Evolutionary conservation across 1,140 invertebrate genomes (phyloP), one percentile per base, ranked within the genome.

Genomic region (Oscheius sp.): DNA sequence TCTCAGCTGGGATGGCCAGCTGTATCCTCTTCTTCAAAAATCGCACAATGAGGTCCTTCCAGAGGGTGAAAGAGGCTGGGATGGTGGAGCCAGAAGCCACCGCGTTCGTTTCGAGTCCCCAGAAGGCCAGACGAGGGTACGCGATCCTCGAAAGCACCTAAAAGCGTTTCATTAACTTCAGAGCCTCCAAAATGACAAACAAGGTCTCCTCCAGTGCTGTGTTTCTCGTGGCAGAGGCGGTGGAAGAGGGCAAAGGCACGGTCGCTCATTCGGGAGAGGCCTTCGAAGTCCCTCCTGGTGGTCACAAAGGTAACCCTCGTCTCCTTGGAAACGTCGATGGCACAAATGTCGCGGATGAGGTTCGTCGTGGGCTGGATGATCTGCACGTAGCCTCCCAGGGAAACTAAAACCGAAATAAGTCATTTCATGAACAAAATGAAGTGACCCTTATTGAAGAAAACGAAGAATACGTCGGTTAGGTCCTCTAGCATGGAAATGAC

Each of bases 21-120:
- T 63, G 10, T 13, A 63, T 63, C 10, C 61, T 29, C 29, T 63
- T 32, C 18, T 35, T 32, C 28, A 63, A 7, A 32, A 63, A 63
- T 26, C 32, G 32, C 10, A 63, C 61, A 13, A 63, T 63, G 31
- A 63, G 61, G 29, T 63, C 61, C 31, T 63, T 63, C 15, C 18
- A 36, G 7, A 10, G 7, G 26, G 29, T 63, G 18, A 32, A 36
- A 32, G 61, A 63, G 18, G 15, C 61, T 18, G 61, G 61, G 1
- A 63, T 63, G 0, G 61, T 36, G 0, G 55, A 59, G 61, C 18
- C 23, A 4, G 61, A 13, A 10, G 61, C 10, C 23, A 13, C 61
- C 10, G 15, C 28, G 49, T 55, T 26, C 49, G 28, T 55, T n/a
- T n/a, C n/a, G n/a, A n/a, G n/a, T 15, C 49, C 49, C 49, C 49